phyloP scores from a whole-genome alignment of 2,888 invertebrate genomes.

The Salpingus planirostris region DNA sequence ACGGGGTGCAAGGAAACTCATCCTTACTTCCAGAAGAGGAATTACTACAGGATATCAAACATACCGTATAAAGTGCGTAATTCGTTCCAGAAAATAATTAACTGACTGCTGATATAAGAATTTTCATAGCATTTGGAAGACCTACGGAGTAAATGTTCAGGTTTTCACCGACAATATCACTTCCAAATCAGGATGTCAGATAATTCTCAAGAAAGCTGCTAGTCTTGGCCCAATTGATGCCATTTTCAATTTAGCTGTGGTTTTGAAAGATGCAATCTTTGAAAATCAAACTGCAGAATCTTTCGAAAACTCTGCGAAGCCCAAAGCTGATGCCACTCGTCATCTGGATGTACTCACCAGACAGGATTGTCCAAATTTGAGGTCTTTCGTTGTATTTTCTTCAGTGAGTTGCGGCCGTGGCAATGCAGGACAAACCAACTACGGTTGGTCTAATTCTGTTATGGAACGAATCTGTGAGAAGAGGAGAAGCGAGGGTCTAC shows the following conservation, averaged over 20 bases:
- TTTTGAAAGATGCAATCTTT: conserved; percentile 46
- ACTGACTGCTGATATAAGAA: too few species aligned
- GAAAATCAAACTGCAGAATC: conserved; percentile 46
- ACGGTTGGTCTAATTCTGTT: conserved; percentile 50
- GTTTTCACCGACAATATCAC: conserved; percentile 63
- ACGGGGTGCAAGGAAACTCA: conserved; percentile 49
- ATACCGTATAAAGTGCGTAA: conserved; percentile 7
- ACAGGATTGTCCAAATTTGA: conserved; percentile 10
- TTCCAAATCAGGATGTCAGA: conserved; percentile 54
- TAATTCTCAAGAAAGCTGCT: conserved; percentile 54
- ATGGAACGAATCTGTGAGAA: conserved; percentile 76
- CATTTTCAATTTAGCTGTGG: conserved; percentile 37
- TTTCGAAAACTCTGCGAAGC: conserved; percentile 45
- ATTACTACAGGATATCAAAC: conserved; percentile 50
- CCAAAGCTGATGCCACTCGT: conserved; percentile 61
- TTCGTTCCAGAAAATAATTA: too few species aligned
- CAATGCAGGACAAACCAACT: conserved; percentile 1
- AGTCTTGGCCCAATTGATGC: conserved; percentile 66
- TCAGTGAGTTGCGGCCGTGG: conserved; percentile 1
- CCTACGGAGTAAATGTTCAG: conserved; percentile 53
- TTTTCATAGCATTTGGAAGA: too few species aligned
- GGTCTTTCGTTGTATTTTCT: conserved; percentile 3
- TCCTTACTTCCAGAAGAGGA: conserved; percentile 51
- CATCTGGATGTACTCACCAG: conserved; percentile 57
- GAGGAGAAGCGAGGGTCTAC: conserved; percentile 52